Evolutionary conservation across 2,113 vertebrate species (phyloP).

Genomic region (Tragelaphus buxtoni): DNA sequence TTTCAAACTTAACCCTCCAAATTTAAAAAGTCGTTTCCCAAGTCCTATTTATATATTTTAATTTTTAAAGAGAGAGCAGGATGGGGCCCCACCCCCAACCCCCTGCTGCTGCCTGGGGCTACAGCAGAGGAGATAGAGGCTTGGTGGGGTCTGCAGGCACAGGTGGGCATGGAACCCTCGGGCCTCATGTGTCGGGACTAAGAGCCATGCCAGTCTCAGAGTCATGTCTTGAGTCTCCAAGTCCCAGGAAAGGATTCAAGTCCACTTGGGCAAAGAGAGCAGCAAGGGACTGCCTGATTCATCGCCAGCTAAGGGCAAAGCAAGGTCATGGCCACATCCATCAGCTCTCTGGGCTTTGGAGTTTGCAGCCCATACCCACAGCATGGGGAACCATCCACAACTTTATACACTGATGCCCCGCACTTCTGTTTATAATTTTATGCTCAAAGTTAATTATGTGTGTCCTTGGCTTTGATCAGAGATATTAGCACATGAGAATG

Average conservation of each 20-base stretch:
- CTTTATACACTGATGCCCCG: neutral
- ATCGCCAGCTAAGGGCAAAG: neutral
- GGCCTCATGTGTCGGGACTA: rapidly evolving
- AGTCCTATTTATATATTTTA: constrained; percentile 38
- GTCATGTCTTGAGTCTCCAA: neutral
- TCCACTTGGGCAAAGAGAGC: neutral
- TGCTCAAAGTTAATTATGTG: constrained; percentile 31
- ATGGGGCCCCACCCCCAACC: neutral
- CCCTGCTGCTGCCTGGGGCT: neutral
- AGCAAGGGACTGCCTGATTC: neutral
- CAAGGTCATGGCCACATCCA: neutral
- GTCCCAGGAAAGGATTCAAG: neutral
- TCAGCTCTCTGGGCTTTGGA: neutral
- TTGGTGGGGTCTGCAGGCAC: neutral
- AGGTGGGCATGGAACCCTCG: rapidly evolving
- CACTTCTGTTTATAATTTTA: constrained; percentile 29
- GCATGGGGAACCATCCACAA: neutral
- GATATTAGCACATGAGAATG: neutral
- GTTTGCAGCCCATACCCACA: neutral
- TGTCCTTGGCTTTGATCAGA: constrained; percentile 45
- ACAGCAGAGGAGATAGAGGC: neutral
- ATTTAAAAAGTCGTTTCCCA: constrained; percentile 23
- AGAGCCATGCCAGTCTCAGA: neutral
- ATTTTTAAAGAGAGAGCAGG: neutral
- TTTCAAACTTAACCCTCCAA: constrained; percentile 8